phyloP scores from a whole-genome alignment of 1,140 invertebrate species.

The Drosophila novamexicana region DNA sequence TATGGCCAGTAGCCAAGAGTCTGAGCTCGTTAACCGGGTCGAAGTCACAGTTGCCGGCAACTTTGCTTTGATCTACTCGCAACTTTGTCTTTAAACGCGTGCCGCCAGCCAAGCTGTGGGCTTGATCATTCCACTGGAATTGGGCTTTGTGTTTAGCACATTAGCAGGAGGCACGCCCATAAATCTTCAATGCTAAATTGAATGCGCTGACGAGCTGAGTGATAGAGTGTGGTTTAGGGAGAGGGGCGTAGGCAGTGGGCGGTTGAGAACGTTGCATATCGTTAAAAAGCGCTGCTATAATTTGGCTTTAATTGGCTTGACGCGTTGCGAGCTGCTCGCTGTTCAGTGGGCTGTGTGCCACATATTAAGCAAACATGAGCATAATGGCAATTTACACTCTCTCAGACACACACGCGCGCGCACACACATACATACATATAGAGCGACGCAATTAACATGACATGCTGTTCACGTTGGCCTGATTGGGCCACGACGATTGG shows the following conservation, averaged over 20 bases:
- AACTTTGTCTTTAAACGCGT: constrained; percentile 62
- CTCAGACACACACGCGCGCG: constrained; percentile 20
- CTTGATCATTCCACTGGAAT: constrained; percentile 39
- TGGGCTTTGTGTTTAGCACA: constrained; percentile 42
- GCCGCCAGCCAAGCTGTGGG: constrained; percentile 53
- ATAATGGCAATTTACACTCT: constrained; percentile 71
- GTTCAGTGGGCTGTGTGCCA: constrained; percentile 54
- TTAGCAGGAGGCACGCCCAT: constrained; percentile 58
- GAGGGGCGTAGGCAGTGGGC: neutral
- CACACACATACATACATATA: constrained; percentile 11
- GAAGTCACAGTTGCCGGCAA: constrained; percentile 49
- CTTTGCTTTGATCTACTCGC: constrained; percentile 63
- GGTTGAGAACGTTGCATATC: constrained; percentile 61
- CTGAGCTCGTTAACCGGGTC: constrained; percentile 64
- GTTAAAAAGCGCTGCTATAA: constrained; percentile 76
- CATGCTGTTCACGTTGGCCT: constrained; percentile 73
- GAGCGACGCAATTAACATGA: constrained; percentile 73
- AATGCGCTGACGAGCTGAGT: constrained; percentile 51
- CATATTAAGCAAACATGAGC: constrained; percentile 81
- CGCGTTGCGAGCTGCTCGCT: constrained; percentile 62
- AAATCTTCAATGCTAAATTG: constrained; percentile 69
- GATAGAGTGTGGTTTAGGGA: constrained; percentile 18
- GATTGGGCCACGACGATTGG: constrained; percentile 70
- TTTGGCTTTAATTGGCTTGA: constrained; percentile 79
- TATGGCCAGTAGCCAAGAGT: constrained; percentile 41